These are phyloP conservation scores for Seriola rivoliana DNA, from an alignment of 2,113 vertebrate species.

Conservation along the genomic window DNA sequence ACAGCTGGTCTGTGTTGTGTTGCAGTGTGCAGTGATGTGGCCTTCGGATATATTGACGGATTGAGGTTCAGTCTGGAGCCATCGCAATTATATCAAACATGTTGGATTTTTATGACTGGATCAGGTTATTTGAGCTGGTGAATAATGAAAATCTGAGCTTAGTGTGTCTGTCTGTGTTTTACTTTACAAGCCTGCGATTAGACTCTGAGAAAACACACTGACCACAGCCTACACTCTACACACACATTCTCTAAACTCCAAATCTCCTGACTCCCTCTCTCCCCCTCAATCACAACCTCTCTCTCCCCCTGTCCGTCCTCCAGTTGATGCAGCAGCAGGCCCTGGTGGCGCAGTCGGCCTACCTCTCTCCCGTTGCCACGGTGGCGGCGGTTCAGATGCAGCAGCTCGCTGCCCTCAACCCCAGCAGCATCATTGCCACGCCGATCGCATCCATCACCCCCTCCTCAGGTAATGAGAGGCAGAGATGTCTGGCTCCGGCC, in stretches of 20 bases:
- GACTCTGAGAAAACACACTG: neutral
- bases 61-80: constrained; percentile 32
- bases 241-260: neutral
- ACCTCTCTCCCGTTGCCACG: constrained; percentile 95
- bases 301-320: neutral
- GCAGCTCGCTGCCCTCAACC: constrained; percentile 94
- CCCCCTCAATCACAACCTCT: neutral
- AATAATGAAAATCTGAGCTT: constrained; percentile 21
- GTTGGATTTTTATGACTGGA: constrained; percentile 22
- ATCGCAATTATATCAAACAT: constrained; percentile 31
- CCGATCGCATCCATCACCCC: constrained; percentile 93
- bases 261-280: neutral
- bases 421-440: constrained; percentile 92
- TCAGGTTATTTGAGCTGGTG: neutral
- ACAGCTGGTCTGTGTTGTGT: neutral
- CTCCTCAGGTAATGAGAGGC: constrained; percentile 89
- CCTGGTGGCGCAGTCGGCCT: constrained; percentile 95
- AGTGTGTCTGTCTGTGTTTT: neutral
- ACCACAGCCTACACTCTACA: neutral
- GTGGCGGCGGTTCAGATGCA: constrained; percentile 96
- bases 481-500: constrained; percentile 53
- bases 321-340: constrained; percentile 98
- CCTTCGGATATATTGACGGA: constrained; percentile 31
- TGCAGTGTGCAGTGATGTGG: neutral
- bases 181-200: constrained; percentile 6